Evolutionary conservation across 2,888 invertebrate genomes (phyloP).

Genomic region (Clivina fossor): DNA sequence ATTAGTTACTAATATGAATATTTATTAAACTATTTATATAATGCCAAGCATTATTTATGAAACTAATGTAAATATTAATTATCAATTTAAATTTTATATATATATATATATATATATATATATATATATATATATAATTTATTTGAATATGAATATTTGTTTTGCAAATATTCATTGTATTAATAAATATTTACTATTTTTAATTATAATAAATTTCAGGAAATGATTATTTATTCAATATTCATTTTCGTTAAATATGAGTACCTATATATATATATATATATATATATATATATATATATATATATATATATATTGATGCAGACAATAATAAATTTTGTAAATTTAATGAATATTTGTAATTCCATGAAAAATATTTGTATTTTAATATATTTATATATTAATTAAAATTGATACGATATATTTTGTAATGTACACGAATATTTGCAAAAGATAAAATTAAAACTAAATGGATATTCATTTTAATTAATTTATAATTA

Average conservation of each 20-base stretch:
- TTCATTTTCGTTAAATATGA: neutral
- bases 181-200: neutral
- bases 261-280: neutral
- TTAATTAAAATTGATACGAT: too few species aligned
- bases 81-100: neutral
- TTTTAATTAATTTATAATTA: too few species aligned
- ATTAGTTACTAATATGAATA: too few species aligned
- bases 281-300: neutral
- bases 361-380: too few species aligned
- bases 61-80: too few species aligned
- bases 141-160: neutral
- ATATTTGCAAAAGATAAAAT: too few species aligned
- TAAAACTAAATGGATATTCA: too few species aligned
- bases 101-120: neutral
- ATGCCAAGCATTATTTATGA: too few species aligned
- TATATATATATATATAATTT: neutral
- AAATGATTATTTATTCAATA: neutral
- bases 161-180: neutral
- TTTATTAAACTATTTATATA: too few species aligned
- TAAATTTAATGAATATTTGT: neutral
- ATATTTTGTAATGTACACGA: too few species aligned
- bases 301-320: neutral
- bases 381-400: too few species aligned
- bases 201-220: neutral
- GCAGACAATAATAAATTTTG: neutral